Evolutionary conservation across 2,113 vertebrate genomes (phyloP).

Genomic region (Cynopterus brachyotis): DNA sequence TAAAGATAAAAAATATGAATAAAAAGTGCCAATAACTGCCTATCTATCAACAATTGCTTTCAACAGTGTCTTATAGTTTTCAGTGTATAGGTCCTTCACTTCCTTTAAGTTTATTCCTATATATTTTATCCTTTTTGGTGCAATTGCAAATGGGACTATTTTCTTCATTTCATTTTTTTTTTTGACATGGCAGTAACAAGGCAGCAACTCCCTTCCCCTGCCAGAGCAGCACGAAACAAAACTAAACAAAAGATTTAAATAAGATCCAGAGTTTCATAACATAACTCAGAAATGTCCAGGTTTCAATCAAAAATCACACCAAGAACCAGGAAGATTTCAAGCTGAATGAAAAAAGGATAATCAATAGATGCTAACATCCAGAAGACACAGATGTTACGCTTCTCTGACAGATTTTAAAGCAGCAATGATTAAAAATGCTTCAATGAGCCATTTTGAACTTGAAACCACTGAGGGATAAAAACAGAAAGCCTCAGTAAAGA

Average conservation of each 20-base stretch:
- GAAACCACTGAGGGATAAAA: not conserved
- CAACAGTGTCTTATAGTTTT: too few relatives aligned
- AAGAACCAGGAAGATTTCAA: not conserved
- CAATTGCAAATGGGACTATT: too few relatives aligned
- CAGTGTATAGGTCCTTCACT: too few relatives aligned
- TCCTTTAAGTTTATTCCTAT: too few relatives aligned
- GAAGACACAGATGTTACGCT: not conserved
- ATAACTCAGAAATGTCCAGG: not conserved
- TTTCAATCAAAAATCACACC: not conserved
- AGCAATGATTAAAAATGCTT: not conserved
- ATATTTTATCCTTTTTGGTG: too few relatives aligned
- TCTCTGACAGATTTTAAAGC: not conserved
- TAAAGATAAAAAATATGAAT: too few relatives aligned
- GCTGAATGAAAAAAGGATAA: not conserved
- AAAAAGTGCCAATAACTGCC: too few relatives aligned
- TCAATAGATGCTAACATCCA: not conserved
- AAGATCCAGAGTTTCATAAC: not conserved
- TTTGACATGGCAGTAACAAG: not conserved
- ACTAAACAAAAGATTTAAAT: not conserved
- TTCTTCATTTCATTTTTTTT: too few relatives aligned
- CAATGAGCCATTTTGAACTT: not conserved
- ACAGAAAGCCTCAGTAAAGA: not conserved
- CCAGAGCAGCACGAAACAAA: not conserved
- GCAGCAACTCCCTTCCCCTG: not conserved
- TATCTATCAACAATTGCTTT: too few relatives aligned